phyloP scores from a whole-genome alignment of 1,140 invertebrate genomes.

The Ceratosolen fusciceps region DNA sequence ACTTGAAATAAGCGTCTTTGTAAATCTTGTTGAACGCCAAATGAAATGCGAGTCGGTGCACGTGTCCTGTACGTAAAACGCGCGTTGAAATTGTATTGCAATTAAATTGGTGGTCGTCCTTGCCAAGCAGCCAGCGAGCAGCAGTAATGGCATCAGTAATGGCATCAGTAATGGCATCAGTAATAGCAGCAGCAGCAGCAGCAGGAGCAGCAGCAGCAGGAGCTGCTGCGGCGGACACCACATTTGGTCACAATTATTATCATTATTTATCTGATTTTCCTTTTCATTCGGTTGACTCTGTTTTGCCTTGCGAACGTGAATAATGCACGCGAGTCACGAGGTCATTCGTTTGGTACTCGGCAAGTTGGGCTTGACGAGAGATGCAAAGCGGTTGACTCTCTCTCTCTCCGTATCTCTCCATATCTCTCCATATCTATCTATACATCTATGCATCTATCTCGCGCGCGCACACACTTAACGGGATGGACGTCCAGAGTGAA shows the following conservation, averaged over 20 bases:
- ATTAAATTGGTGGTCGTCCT: slow-evolving; percentile 23
- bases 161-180: not conserved
- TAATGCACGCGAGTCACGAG: not conserved
- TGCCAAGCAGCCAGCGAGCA: not conserved
- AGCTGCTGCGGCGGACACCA: too few species aligned
- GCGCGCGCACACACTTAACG: too few species aligned
- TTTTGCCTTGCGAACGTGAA: not conserved
- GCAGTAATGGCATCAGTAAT: not conserved
- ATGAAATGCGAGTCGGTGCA: slow-evolving; percentile 53
- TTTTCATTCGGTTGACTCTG: too few species aligned
- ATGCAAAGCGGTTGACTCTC: too few species aligned
- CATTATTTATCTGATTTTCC: too few species aligned
- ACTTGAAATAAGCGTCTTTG: slow-evolving; percentile 51
- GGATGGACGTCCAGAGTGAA: too few species aligned
- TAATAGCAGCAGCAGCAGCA: too few species aligned
- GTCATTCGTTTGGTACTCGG: not conserved
- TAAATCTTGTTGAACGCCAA: slow-evolving; percentile 60
- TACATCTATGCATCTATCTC: too few species aligned
- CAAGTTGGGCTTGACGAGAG: slow-evolving; percentile 5
- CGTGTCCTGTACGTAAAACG: slow-evolving; percentile 46
- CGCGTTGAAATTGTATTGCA: slow-evolving; percentile 18
- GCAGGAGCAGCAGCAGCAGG: too few species aligned
- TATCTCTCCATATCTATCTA: too few species aligned
- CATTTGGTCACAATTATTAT: too few species aligned
- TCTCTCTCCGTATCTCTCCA: too few species aligned